phyloP scores from a whole-genome alignment of 2,113 vertebrate genomes.

The Chaetops frenatus region DNA sequence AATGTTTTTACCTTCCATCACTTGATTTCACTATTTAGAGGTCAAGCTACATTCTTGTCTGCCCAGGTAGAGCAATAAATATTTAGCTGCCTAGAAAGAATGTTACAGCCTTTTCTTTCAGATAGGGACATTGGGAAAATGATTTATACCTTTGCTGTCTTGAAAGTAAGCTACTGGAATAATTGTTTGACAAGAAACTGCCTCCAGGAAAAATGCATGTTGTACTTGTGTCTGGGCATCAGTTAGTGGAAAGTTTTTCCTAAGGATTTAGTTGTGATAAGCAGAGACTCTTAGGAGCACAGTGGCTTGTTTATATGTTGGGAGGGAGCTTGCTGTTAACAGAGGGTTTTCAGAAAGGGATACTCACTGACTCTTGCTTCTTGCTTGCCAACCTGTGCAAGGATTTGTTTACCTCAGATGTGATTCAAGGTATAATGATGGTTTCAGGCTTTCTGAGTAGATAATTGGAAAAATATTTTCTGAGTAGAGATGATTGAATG shows the following conservation, averaged over 20 bases:
- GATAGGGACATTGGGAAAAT: background rate
- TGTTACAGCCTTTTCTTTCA: background rate
- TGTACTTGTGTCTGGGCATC: background rate
- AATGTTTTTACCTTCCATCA: background rate
- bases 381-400: background rate
- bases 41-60: background rate
- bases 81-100: slow-evolving; percentile 12
- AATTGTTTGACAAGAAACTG: background rate
- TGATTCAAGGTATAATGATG: background rate
- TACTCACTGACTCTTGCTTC: background rate
- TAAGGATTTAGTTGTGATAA: background rate
- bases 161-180: background rate
- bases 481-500: background rate
- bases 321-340: background rate
- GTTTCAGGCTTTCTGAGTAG: background rate
- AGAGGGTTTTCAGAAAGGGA: background rate
- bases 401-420: background rate
- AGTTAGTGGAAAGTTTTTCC: background rate
- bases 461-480: background rate
- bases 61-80: slow-evolving; percentile 34
- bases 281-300: background rate
- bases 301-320: background rate
- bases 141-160: background rate
- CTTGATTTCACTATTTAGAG: background rate
- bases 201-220: background rate